Conservation (phyloP, 2,113 vertebrate genomes). For the Dipodomys spectabilis region DNA sequence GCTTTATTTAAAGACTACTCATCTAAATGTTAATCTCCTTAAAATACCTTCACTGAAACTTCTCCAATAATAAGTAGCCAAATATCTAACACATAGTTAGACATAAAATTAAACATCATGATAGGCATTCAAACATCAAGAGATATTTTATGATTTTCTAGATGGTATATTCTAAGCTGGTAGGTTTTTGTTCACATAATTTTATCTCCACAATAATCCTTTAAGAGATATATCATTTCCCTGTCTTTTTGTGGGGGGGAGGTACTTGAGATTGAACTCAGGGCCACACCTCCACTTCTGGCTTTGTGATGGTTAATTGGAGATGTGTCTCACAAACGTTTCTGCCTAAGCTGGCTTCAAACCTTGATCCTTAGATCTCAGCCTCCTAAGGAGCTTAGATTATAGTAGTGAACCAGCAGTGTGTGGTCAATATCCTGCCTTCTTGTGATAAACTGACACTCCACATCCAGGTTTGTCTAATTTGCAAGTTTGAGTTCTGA, state of each 20-base stretch:
- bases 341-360: too few relatives aligned
- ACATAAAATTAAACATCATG: neutral
- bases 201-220: neutral
- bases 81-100: neutral
- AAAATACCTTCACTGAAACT: neutral
- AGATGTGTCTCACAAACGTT: too few relatives aligned
- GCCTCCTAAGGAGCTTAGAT: too few relatives aligned
- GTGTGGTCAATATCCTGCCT: too few relatives aligned
- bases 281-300: too few relatives aligned
- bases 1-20: neutral
- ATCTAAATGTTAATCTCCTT: neutral
- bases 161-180: neutral
- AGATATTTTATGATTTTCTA: neutral
- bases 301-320: too few relatives aligned
- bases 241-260: too few relatives aligned
- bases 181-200: neutral
- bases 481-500: neutral
- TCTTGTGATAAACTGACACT: neutral
- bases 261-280: too few relatives aligned
- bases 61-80: neutral
- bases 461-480: neutral
- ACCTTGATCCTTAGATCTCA: too few relatives aligned
- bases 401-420: too few relatives aligned
- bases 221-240: neutral
- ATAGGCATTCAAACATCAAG: neutral